Conservation (phyloP, 2,113 vertebrate species). For the Sclerurus mexicanus region DNA sequence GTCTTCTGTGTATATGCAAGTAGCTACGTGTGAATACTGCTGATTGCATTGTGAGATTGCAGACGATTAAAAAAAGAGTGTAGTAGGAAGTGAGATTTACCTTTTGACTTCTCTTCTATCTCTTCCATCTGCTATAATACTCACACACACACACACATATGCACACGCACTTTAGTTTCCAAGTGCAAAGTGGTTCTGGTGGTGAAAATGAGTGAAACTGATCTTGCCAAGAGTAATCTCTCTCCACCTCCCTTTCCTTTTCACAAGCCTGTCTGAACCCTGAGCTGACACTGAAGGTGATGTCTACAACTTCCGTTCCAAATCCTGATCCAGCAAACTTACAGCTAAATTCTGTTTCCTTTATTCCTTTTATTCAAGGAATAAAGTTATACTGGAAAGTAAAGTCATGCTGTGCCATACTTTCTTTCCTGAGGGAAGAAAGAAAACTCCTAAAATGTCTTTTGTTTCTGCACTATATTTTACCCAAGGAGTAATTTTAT, state of each 20-base stretch:
- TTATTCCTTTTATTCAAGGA: no score
- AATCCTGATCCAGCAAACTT: not conserved
- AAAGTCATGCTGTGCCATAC: not conserved
- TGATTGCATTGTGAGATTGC: not conserved
- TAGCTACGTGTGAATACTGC: not conserved
- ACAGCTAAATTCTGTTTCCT: not conserved
- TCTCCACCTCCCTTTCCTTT: not conserved
- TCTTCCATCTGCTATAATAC: slow-evolving; percentile 39
- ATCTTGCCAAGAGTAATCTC: slow-evolving; percentile 54
- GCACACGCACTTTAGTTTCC: not conserved
- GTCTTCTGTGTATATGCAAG: not conserved
- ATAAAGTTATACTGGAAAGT: not conserved
- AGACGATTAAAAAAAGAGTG: slow-evolving; percentile 8
- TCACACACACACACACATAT: not conserved
- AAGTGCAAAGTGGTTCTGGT: slow-evolving; percentile 8
- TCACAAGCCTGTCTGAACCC: slow-evolving; percentile 5
- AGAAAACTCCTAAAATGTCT: not conserved
- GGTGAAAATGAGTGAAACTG: slow-evolving; percentile 53
- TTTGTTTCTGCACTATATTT: not conserved
- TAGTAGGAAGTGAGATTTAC: slow-evolving; percentile 43
- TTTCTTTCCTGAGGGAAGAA: not conserved
- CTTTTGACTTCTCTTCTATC: slow-evolving; percentile 25
- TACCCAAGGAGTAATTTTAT: not conserved
- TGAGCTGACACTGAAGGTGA: not conserved
- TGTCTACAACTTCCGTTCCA: not conserved